phyloP scores from a whole-genome alignment of 2,797 vertebrate species.

The Coluber constrictor region DNA sequence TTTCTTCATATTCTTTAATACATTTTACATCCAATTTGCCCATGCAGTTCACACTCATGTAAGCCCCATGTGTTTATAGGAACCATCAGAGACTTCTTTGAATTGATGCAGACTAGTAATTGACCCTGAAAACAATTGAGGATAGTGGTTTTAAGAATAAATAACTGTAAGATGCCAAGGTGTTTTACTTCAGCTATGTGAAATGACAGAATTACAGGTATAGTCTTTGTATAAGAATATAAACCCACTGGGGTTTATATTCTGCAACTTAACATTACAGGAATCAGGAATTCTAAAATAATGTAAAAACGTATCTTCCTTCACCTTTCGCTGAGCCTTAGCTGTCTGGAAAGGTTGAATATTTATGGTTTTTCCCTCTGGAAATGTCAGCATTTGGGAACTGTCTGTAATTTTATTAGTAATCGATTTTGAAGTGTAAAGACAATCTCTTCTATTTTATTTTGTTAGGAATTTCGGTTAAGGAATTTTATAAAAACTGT shows the following conservation, averaged over 20 bases:
- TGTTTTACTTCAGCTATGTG: background rate
- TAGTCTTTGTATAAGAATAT: background rate
- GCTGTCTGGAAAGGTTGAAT: conserved; percentile 5
- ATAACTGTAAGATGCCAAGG: background rate
- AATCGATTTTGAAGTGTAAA: conserved; percentile 1
- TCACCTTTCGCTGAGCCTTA: background rate
- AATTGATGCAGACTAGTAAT: background rate
- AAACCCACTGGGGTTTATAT: background rate
- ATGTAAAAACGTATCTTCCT: background rate
- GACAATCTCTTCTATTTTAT: background rate
- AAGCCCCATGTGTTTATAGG: background rate
- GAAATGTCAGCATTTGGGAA: conserved; percentile 16
- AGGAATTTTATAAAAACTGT: background rate
- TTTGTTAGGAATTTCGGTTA: background rate
- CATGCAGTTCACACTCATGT: background rate
- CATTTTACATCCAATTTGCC: background rate
- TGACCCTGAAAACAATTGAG: background rate
- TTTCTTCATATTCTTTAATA: background rate
- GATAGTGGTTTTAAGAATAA: background rate
- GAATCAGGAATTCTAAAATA: background rate
- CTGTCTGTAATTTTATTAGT: background rate
- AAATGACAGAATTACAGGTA: background rate
- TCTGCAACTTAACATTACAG: background rate
- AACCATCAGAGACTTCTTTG: background rate
- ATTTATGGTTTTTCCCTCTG: conserved; percentile 14